Conservation (phyloP, 2,113 vertebrate genomes). For the Nesogale talazaci region DNA sequence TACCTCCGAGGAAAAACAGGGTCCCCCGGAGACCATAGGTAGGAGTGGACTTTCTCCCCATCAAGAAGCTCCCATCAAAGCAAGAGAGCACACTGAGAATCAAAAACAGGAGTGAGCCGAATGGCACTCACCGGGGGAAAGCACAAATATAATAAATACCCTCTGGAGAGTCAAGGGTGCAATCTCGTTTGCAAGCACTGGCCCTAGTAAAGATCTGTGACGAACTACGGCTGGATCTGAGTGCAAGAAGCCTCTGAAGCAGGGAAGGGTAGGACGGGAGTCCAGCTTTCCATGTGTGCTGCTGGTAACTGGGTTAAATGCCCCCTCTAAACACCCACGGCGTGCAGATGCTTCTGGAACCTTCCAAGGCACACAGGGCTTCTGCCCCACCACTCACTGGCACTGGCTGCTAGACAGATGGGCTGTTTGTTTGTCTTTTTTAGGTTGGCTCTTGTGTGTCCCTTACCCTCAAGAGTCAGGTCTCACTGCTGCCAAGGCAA, state of each 20-base stretch:
- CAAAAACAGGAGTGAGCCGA: background rate
- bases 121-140: background rate
- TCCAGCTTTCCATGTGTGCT: accelerated
- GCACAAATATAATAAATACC: background rate
- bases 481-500: background rate
- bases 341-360: background rate
- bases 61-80: background rate
- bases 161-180: background rate
- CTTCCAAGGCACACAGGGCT: background rate
- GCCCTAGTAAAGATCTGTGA: background rate
- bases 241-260: background rate
- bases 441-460: background rate
- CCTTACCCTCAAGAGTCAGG: background rate
- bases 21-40: background rate
- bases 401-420: background rate
- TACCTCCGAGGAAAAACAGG: background rate
- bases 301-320: too few relatives aligned
- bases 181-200: background rate
- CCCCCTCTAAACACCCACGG: too few relatives aligned
- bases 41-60: background rate
- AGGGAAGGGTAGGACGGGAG: background rate
- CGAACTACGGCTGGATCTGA: background rate
- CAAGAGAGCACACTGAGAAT: background rate
- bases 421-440: background rate
- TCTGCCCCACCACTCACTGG: background rate